phyloP scores from a whole-genome alignment of 2,888 invertebrate species.

The Tuta absoluta region DNA sequence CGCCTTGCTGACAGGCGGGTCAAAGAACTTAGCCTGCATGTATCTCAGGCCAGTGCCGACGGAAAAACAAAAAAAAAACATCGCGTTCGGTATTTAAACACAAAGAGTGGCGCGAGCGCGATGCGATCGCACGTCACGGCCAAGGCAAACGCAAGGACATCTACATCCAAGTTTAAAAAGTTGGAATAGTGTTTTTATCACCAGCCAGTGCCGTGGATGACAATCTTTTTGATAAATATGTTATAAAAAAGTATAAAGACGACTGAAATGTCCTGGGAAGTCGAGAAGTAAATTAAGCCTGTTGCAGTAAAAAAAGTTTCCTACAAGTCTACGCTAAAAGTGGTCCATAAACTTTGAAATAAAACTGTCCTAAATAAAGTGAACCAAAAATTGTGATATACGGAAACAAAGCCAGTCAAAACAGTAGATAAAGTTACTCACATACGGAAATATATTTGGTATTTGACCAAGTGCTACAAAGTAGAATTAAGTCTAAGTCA shows the following conservation, averaged over 20 bases:
- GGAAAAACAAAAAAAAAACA: conserved; percentile 65
- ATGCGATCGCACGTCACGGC: conserved; percentile 65
- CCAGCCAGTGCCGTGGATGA: conserved; percentile 8
- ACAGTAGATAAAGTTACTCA: conserved; percentile 4
- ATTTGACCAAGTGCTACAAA: conserved; percentile 10
- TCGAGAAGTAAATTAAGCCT: conserved; percentile 9
- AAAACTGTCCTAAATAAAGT: conserved; percentile 4
- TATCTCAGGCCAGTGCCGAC: conserved; percentile 48
- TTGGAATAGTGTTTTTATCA: conserved; percentile 26
- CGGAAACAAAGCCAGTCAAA: background rate
- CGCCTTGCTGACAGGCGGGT: conserved; percentile 33
- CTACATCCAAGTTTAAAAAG: conserved; percentile 37
- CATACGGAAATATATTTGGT: conserved; percentile 7
- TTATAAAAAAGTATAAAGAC: background rate
- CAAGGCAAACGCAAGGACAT: conserved; percentile 72
- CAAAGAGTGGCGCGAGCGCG: conserved; percentile 63
- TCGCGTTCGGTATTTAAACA: conserved; percentile 64
- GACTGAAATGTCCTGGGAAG: conserved; percentile 23
- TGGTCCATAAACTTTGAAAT: background rate
- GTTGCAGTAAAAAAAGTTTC: background rate
- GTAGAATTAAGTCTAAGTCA: conserved; percentile 8
- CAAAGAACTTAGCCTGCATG: conserved; percentile 41
- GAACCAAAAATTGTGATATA: background rate
- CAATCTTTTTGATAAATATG: background rate
- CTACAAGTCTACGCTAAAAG: background rate